Percentiles rank a stretch among this genome's conserved stretches.
phyloP scores from a whole-genome alignment of 2,113 vertebrate genomes.

The Athene cunicularia region DNA sequence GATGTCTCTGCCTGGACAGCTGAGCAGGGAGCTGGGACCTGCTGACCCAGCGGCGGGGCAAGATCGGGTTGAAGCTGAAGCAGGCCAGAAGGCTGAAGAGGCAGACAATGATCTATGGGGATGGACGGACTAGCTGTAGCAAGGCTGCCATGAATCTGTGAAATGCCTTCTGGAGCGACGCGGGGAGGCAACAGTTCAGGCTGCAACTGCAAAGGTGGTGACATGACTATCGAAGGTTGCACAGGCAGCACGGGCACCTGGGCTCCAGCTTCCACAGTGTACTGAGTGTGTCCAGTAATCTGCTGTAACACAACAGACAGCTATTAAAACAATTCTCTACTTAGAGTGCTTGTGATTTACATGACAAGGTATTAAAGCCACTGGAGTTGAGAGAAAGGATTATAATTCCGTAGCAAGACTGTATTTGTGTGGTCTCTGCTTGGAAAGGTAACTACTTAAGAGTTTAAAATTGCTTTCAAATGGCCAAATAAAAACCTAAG shows the following conservation, averaged over 20 bases:
- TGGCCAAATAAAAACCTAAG: not conserved
- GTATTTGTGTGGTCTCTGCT: not conserved
- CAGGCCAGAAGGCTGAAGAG: conserved; percentile 56
- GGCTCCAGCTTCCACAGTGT: conserved; percentile 66
- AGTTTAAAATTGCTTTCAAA: not conserved
- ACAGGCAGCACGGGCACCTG: conserved; percentile 67
- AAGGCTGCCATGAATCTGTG: conserved; percentile 76
- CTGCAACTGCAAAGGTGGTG: conserved; percentile 73
- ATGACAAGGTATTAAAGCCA: not conserved
- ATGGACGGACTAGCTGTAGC: conserved; percentile 51
- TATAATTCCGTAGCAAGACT: not conserved
- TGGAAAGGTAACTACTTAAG: not conserved
- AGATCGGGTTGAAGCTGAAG: conserved; percentile 61
- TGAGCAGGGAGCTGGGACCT: conserved; percentile 55
- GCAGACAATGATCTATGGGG: conserved; percentile 58
- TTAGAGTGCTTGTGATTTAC: rapidly evolving
- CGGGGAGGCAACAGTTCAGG: conserved; percentile 58
- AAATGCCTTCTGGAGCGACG: conserved; percentile 61
- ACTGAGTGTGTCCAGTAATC: conserved; percentile 72
- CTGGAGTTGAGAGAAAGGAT: rapidly evolving
- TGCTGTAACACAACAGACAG: conserved; percentile 61
- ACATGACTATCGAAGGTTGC: conserved; percentile 70
- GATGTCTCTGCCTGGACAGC: conserved; percentile 58
- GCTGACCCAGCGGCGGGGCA: conserved; percentile 70
- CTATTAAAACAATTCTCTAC: conserved; percentile 31